Percentiles rank a stretch among this genome's conserved stretches.
Conservation (phyloP, 1,140 invertebrate species). For the Semibalanus balanoides region DNA sequence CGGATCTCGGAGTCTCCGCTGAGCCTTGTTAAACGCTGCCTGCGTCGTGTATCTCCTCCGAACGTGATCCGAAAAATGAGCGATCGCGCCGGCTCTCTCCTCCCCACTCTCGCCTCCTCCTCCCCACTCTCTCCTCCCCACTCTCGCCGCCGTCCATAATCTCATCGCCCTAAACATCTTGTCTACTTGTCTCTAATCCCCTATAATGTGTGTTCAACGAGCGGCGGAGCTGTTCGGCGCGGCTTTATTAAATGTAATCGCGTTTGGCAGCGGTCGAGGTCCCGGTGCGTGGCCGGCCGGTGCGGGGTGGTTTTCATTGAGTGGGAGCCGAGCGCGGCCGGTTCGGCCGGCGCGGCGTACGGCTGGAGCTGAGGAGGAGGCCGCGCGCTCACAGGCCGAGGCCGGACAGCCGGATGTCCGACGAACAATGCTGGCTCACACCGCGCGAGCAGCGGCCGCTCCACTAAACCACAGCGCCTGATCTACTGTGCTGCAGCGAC, state of each 20-base stretch:
- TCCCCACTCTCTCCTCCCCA: background rate
- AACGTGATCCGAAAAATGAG: background rate
- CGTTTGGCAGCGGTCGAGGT: background rate
- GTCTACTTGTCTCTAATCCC: slow-evolving; percentile 1
- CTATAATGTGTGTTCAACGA: background rate
- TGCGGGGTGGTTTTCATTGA: background rate
- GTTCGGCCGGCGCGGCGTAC: too few species aligned
- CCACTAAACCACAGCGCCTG: too few species aligned
- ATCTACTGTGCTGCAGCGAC: too few species aligned
- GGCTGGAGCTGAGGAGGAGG: too few species aligned
- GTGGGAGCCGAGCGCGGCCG: background rate
- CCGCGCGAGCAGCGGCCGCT: too few species aligned
- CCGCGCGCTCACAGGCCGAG: too few species aligned
- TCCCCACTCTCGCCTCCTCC: background rate
- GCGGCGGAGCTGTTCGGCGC: too few species aligned
- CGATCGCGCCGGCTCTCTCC: background rate
- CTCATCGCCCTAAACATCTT: background rate
- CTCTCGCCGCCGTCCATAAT: background rate
- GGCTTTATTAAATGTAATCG: slow-evolving; percentile 2
- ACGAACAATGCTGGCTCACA: background rate
- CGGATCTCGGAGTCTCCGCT: background rate
- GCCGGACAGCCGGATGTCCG: background rate
- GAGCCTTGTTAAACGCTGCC: background rate
- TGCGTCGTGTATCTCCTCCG: background rate
- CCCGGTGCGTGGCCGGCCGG: too few species aligned